Conservation (phyloP, 2,888 invertebrate species). For the Lasioglossum leucozonium region DNA sequence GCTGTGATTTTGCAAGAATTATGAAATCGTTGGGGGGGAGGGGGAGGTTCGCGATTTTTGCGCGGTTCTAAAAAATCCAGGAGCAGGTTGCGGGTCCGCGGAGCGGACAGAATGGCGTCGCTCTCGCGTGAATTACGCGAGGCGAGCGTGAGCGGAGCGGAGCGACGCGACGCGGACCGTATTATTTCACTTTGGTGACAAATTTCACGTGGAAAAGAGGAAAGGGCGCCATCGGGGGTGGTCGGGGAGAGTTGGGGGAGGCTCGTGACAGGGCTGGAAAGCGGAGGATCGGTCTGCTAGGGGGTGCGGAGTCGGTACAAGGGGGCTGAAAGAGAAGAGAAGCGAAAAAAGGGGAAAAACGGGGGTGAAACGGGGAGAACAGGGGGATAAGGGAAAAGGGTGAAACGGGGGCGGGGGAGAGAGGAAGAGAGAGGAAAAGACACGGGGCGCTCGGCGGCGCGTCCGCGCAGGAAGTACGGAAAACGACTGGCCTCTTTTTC, state of each 20-base stretch:
- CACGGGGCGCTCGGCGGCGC: conserved; percentile 40
- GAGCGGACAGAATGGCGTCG: background rate
- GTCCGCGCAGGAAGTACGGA: conserved; percentile 76
- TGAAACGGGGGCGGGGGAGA: conserved; percentile 37
- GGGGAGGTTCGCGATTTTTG: background rate
- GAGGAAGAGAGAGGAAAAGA: conserved; percentile 47
- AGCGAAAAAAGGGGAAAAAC: conserved; percentile 23
- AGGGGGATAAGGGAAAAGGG: conserved; percentile 1
- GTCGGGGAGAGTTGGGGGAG: background rate
- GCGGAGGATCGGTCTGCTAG: conserved; percentile 12
- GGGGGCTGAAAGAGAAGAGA: conserved; percentile 30
- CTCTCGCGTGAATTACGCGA: conserved; percentile 59
- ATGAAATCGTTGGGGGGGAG: too few relatives aligned
- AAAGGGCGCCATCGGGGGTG: conserved; percentile 26
- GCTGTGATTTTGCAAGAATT: background rate
- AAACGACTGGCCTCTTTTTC: conserved; percentile 77
- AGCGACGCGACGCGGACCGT: conserved; percentile 44
- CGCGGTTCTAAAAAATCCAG: background rate
- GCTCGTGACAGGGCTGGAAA: conserved; percentile 24
- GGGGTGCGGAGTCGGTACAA: conserved; percentile 25
- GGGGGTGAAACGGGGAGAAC: conserved; percentile 27
- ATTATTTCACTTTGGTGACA: conserved; percentile 77
- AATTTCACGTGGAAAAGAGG: conserved; percentile 71
- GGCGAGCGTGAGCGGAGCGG: background rate
- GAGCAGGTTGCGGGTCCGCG: background rate